Evolutionary conservation across 2,797 vertebrate species (phyloP), one percentile per base, ranked within the genome.

Genomic region (Pseudotriccus pelzelni): DNA sequence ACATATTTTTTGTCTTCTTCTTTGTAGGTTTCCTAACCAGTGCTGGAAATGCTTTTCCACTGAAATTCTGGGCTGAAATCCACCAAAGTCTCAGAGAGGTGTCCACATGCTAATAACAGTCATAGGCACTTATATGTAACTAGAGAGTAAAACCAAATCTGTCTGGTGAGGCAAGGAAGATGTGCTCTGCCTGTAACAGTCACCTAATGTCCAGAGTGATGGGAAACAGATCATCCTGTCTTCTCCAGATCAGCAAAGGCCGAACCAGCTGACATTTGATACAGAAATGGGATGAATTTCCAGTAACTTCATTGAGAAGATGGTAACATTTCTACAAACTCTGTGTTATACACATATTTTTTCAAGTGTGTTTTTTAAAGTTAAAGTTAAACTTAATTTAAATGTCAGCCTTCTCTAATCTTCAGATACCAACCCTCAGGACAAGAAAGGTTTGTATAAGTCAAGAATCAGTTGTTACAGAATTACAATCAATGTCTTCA

Each of bases 391-490:
- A 55, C 22, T 63, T 68, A 55, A 39, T 90, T 88, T 68, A 90
- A 82, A 90, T 74, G 76, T 87, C 74, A 95, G 1, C 47, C 21
- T 74, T 52, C 63, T 77, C 63, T 53, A 73, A 78, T 67, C 52
- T 88, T 93, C 63, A 67, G 27, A 84, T 70, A 90, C 34, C 41
- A 94, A 10, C 79, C 58, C 70, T 85, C 25, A 44, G 85, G 77
- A 94, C 56, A 72, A 15, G 41, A 92, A 87, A 94, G 74, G 56
- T 78, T 93, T 85, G 90, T 55, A 82, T 74, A 94, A 95, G 72
- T 94, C 91, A 94, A 77, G 68, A 90, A 94, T 81, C 36, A 66
- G 23, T 73, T 84, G 37, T 46, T 89, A 60, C 32, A 87, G 47
- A 82, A 83, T 47, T 81, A 47, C 72, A 93, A 82, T 94, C 94